Evolutionary conservation across 2,888 invertebrate species (phyloP), one percentile per base, ranked within the genome.

Genomic region (Dusona sp.): DNA sequence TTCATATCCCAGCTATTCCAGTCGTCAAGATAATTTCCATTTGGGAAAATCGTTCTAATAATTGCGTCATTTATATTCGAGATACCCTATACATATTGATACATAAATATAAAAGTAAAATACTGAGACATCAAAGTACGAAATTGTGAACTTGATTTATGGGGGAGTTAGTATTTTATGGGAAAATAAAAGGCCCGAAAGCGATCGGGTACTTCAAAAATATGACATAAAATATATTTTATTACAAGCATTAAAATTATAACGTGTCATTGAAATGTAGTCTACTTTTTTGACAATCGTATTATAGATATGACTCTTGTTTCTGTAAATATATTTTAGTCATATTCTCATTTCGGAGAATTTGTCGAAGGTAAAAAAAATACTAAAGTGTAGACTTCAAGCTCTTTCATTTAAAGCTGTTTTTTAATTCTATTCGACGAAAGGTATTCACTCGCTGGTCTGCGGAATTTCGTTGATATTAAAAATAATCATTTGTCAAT

Each of bases 91-190:
- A 29, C 29, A 16, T 7, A 61, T 61, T 4, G 61, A 61, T 29
- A 29, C 16, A 29, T 61, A 29, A 7, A 16, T 16, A 29, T 29
- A 29, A 7, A 9, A 48, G 48, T 48, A 11, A 61, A 61, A 33
- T 8, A 33, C 74, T 45, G 33, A 48, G 74, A 82, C 78, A 81
- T 85, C 81, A 85, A 85, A 85, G 80, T 72, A 78, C 57, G 61
- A 57, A n/a, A 74, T 74, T 73, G 68, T 68, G 67, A 82, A 61
- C 38, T 82, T 82, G 48, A 7, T 78, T 85, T 78, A 79, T 67
- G 57, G 8, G 29, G 36, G 61, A 78, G 42, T 61, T 38, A 8
- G 74, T 33, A 36, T 68, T 80, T 77, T 29, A 75, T 80, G 80
- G 45, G 64, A 77, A 77, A 72, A 77, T 57, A 48, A 74, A 45